Base-by-base conservation (phyloP, 2,888 invertebrate species). In the Plagodis dolabraria region DNA sequence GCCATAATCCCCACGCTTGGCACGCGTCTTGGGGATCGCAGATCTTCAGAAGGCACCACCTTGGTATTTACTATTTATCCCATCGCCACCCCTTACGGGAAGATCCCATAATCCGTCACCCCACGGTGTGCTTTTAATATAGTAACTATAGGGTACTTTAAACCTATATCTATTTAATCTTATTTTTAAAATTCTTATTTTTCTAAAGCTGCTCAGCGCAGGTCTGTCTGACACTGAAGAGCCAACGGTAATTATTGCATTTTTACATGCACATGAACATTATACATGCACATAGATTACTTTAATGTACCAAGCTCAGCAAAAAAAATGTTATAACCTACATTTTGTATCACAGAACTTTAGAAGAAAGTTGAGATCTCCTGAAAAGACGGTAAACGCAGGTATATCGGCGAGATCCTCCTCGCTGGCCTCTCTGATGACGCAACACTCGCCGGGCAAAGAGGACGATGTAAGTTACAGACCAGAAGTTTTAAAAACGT, bases 341-440 rank as follows among this genome's bases (percentile, higher is more conserved):
- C 4, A n/a, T 51, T 52, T 60, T 69, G 11, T 50, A 44, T 8
- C 76, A 58, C 79, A 96, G 96, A 95, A 95, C 75, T 95, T 96
- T 76, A 94, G 94, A 71, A 93, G 94, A 74, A 93, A 94, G 47
- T 78, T 96, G 62, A 91, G 92, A 40, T 91, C 94, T 33, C 93
- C 94, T 0, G 94, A 94, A 68, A 92, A 88, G 68, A 86, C 86
- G 68, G 76, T 80, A 11, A 89, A 69, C 72, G 69, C 82, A 1
- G 90, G 90, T 4, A 85, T 87, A 70, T 87, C 85, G 62, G 94
- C 83, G 64, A 86, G 76, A 62, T 93, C 83, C 54, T 92, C 79
- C 65, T 94, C 92, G 0, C 72, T 92, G 57, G 92, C 88, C 0
- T 91, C 92, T 5, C 78, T 92, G 33, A 85, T 92, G 86, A 85